phyloP scores from a whole-genome alignment of 2,797 vertebrate genomes.

The Sparus aurata region DNA sequence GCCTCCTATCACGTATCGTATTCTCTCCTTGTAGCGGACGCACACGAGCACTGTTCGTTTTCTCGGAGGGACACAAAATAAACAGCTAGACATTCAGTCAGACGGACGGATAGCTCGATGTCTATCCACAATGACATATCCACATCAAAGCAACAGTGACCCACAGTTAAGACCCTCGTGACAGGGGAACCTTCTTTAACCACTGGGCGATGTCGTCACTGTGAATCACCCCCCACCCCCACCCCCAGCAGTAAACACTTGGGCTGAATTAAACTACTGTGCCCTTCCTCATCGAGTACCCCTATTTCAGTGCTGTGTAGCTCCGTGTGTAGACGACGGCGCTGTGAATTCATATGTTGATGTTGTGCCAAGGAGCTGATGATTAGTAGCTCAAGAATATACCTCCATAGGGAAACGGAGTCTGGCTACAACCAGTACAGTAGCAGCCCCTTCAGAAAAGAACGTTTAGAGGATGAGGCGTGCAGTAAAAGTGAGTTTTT shows the following conservation, averaged over 20 bases:
- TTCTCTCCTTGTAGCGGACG: conserved; percentile 27
- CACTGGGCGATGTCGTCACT: neutral
- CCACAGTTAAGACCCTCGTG: neutral
- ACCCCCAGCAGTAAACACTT: neutral
- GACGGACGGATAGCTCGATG: neutral
- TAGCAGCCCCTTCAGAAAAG: neutral
- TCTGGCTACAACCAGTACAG: neutral
- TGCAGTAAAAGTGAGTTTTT: neutral
- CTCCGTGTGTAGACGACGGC: neutral
- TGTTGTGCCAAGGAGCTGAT: conserved; percentile 28
- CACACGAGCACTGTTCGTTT: conserved; percentile 12
- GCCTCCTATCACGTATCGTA: conserved; percentile 30
- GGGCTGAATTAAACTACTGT: neutral
- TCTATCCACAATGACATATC: neutral
- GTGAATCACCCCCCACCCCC: neutral
- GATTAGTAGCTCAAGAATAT: conserved; percentile 29
- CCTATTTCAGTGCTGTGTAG: neutral
- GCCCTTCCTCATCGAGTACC: neutral
- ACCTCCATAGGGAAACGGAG: conserved; percentile 26
- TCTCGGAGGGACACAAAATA: neutral
- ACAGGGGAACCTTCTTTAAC: neutral
- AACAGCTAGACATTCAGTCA: neutral
- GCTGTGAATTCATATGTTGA: conserved; percentile 33
- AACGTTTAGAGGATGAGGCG: conserved; percentile 11
- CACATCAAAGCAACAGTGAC: conserved; percentile 1